Conservation (phyloP, 2,113 vertebrate genomes). For the Phocoena phocoena region DNA sequence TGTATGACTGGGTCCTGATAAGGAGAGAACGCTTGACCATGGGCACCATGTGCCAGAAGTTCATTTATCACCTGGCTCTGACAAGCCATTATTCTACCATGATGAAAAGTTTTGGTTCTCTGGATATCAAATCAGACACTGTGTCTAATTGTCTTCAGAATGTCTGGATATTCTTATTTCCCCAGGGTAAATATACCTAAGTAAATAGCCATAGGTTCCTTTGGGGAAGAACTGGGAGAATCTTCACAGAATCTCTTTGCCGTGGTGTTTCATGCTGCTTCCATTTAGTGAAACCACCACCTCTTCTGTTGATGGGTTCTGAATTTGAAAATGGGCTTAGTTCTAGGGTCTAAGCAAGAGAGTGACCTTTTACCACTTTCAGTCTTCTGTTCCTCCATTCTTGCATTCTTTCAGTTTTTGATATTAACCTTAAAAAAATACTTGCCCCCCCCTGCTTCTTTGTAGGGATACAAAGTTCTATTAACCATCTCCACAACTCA, state of each 20-base stretch:
- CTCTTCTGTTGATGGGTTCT: neutral
- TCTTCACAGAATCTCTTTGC: neutral
- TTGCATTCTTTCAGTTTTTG: neutral
- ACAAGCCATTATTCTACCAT: neutral
- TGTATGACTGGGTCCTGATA: neutral
- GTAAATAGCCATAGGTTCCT: neutral
- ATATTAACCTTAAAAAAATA: neutral
- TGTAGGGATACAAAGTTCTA: neutral
- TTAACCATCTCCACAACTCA: neutral
- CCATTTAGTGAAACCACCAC: neutral
- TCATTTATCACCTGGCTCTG: neutral
- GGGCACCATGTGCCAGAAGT: neutral
- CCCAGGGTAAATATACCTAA: neutral
- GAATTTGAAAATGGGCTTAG: neutral
- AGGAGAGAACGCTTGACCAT: neutral
- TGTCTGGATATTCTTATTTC: neutral
- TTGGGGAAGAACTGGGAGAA: neutral
- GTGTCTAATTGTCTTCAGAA: neutral
- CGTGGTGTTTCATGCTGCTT: neutral
- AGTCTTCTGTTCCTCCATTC: neutral
- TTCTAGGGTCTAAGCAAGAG: neutral
- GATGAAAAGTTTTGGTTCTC: neutral
- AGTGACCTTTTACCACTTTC: neutral
- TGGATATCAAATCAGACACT: neutral
- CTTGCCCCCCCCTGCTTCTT: neutral